Percentiles rank a stretch among this genome's conserved stretches.
These are phyloP conservation scores for Ptychodera flava DNA, from an alignment of 35 echinoderm and acorn worm genomes.

Conservation along the genomic window DNA sequence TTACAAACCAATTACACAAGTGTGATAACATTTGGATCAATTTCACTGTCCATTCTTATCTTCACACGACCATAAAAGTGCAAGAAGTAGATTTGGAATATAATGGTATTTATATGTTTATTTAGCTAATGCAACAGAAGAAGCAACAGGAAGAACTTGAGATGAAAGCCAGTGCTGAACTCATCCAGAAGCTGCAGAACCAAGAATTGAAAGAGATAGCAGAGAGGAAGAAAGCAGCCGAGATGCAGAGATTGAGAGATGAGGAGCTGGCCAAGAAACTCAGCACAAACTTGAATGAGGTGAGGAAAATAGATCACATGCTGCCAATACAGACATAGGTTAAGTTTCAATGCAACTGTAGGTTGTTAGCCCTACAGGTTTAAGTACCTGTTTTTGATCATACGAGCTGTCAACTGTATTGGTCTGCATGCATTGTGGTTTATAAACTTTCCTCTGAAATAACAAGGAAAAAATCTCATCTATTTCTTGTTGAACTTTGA, in stretches of 20 bases:
- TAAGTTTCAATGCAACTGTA: neutral
- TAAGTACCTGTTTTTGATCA: neutral
- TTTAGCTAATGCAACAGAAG: slow-evolving; percentile 19
- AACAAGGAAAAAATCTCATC: neutral
- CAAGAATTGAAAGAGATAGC: slow-evolving; percentile 46
- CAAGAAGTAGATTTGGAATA: no score
- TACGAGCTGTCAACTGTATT: neutral
- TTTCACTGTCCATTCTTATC: no score
- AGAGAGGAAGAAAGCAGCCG: slow-evolving; percentile 27
- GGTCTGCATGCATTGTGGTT: neutral
- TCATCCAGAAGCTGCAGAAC: slow-evolving; percentile 47
- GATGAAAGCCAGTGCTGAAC: slow-evolving; percentile 34
- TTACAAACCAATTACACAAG: no score
- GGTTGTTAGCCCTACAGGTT: neutral
- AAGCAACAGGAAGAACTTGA: slow-evolving; percentile 34
- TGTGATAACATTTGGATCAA: no score
- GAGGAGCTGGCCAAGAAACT: slow-evolving; percentile 55
- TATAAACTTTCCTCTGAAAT: neutral
- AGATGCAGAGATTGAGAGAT: slow-evolving; percentile 29
- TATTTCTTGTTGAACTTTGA: no score
- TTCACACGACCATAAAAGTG: no score
- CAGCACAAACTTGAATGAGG: slow-evolving; percentile 7
- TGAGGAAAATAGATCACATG: no score
- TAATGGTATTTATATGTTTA: no score
- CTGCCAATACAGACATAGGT: neutral